Base-by-base conservation (phyloP, 1,140 invertebrate species). In the Lamellibrachia luymesi region DNA sequence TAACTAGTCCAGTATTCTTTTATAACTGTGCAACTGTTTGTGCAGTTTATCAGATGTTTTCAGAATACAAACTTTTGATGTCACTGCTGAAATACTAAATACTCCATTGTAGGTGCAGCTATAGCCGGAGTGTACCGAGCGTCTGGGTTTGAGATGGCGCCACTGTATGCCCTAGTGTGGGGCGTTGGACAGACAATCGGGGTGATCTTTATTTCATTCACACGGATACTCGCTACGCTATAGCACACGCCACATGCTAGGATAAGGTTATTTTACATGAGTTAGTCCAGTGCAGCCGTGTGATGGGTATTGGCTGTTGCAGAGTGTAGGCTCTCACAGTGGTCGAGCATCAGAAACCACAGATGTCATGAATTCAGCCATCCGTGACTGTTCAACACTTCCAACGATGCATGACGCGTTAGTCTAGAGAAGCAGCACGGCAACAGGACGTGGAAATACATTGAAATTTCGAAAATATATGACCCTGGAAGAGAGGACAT, bases 111-210 rank as follows among this genome's bases (percentile, higher is more conserved):
- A 96, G 96, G 96, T 97, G 98, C 98, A 50, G 98, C 98, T n/a
- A 97, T 99, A 89, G 98, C 98, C 80, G 98, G 98, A 95, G 98
- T 99, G 90, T 99, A 99, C 96, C 97, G 98, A 94, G 98, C 98
- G 93, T 98, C 98, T 51, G 97, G 97, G 95, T 97, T 98, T 96
- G 97, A 97, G 95, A 98, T 99, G 98, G 97, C 97, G 93, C 98
- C 98, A 49, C 97, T 98, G 92, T 98, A 99, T 97, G 98, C 98
- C 52, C 97, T 99, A 95, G 97, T 99, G 92, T 99, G 98, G 98
- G 98, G 98, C 92, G 97, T 98, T 90, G 98, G 98, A 93, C 98
- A 99, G 96, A 99, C 98, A n/a, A 97, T 98, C 92, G 96, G 98
- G 80, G 98, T 98, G 56, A 98, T 98, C 93, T 98, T 98, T 94